Evolutionary conservation across 2,888 invertebrate genomes (phyloP).

Genomic region (Peribatodes rhomboidaria): DNA sequence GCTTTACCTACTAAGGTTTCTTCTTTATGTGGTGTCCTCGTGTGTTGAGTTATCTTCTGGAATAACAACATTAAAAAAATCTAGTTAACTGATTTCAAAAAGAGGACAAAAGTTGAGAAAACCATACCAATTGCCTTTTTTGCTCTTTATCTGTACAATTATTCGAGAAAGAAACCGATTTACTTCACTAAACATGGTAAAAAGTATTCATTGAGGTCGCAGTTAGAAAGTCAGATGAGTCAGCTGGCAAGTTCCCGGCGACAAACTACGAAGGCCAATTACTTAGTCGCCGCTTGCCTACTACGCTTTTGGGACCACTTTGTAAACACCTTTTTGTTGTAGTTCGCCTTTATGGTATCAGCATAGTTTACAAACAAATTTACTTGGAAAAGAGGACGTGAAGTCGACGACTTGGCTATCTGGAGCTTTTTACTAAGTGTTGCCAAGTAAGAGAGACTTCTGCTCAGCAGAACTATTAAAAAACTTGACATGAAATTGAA

Average conservation of each 20-base stretch:
- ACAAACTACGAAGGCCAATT: constrained; percentile 76
- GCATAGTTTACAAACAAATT: constrained; percentile 20
- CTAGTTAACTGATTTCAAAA: neutral
- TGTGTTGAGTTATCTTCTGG: neutral
- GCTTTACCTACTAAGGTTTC: neutral
- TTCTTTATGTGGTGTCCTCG: neutral
- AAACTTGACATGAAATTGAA: too few species aligned
- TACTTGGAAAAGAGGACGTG: neutral
- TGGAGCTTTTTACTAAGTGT: too few species aligned
- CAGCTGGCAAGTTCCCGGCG: constrained; percentile 66
- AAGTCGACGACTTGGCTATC: neutral
- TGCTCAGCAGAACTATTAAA: too few species aligned
- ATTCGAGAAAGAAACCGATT: constrained; percentile 23
- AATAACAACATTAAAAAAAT: neutral
- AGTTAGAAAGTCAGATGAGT: constrained; percentile 61
- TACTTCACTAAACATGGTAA: constrained; percentile 36
- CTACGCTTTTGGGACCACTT: constrained; percentile 63
- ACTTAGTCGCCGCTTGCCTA: constrained; percentile 69
- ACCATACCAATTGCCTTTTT: neutral
- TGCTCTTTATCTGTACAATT: neutral
- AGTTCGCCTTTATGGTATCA: constrained; percentile 37
- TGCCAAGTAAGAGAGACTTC: too few species aligned
- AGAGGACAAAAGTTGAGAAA: neutral
- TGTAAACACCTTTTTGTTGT: constrained; percentile 56
- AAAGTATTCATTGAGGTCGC: constrained; percentile 44